phyloP scores from a whole-genome alignment of 2,888 invertebrate genomes.

The Phlogophora meticulosa region DNA sequence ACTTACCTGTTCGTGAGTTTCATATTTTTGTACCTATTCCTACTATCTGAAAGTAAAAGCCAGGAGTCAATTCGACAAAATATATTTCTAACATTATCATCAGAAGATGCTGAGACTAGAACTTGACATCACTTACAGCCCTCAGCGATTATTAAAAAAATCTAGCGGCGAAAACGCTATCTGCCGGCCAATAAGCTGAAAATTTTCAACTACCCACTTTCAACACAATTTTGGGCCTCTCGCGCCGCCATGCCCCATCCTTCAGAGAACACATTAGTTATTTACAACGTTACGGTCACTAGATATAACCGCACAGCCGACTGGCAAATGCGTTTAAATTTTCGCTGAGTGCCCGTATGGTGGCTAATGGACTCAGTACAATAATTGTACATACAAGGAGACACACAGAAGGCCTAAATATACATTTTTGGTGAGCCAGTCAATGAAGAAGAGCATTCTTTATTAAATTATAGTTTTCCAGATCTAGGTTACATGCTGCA shows the following conservation, averaged over 20 bases:
- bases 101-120: too few relatives aligned
- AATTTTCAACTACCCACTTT: conserved; percentile 29
- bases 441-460: too few relatives aligned
- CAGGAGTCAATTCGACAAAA: too few relatives aligned
- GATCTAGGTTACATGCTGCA: too few relatives aligned
- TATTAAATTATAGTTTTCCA: too few relatives aligned
- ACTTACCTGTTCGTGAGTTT: too few relatives aligned
- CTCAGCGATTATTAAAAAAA: too few relatives aligned
- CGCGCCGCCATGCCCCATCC: conserved; percentile 35
- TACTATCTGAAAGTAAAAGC: too few relatives aligned
- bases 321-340: conserved; percentile 59
- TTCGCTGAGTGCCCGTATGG: conserved; percentile 52
- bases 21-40: too few relatives aligned
- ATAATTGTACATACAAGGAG: neutral
- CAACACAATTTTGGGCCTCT: conserved; percentile 35
- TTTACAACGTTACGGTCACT: conserved; percentile 57
- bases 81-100: too few relatives aligned
- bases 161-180: neutral
- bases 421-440: too few relatives aligned
- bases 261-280: conserved; percentile 55
- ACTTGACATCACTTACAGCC: too few relatives aligned
- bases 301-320: conserved; percentile 53
- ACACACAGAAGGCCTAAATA: conserved; percentile 18
- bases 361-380: conserved; percentile 50
- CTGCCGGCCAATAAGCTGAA: conserved; percentile 9